Conservation (phyloP, 2,797 vertebrate species). For the Melanotaenia pygmaea region DNA sequence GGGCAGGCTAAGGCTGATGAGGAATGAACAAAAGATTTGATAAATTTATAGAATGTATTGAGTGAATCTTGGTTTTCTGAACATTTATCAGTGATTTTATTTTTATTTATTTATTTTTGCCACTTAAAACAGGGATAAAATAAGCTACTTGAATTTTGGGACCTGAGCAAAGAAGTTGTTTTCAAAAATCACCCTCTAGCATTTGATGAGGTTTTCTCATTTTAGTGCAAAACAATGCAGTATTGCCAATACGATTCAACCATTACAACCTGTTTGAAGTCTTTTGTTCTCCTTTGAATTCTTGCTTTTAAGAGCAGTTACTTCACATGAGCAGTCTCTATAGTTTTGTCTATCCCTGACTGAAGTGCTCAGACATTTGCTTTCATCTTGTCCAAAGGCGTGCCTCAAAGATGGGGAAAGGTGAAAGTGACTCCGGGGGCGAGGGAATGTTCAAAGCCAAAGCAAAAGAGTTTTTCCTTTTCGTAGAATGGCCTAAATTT, state of each 20-base stretch:
- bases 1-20: no score
- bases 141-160: no score
- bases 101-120: no score
- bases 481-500: constrained; percentile 48
- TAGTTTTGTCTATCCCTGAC: constrained; percentile 44
- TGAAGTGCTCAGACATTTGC: constrained; percentile 61
- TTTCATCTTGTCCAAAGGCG: constrained; percentile 72
- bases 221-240: constrained; percentile 21
- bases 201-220: constrained; percentile 16
- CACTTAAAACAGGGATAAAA: no score
- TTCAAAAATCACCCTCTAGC: constrained; percentile 8
- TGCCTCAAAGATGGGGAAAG: constrained; percentile 58
- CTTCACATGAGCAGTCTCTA: constrained; percentile 49
- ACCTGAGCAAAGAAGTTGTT: not conserved
- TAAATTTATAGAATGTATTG: no score
- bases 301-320: constrained; percentile 57
- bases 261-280: constrained; percentile 32
- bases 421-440: constrained; percentile 51
- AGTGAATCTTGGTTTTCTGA: no score
- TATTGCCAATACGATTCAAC: constrained; percentile 28
- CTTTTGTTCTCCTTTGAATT: constrained; percentile 54
- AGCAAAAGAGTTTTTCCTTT: constrained; percentile 41
- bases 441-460: constrained; percentile 62
- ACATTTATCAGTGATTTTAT: no score
- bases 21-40: no score